Percentiles rank a stretch among this genome's conserved stretches.
Evolutionary conservation across 2,888 invertebrate species (phyloP).

Genomic region (Chaitophorus viminalis): DNA sequence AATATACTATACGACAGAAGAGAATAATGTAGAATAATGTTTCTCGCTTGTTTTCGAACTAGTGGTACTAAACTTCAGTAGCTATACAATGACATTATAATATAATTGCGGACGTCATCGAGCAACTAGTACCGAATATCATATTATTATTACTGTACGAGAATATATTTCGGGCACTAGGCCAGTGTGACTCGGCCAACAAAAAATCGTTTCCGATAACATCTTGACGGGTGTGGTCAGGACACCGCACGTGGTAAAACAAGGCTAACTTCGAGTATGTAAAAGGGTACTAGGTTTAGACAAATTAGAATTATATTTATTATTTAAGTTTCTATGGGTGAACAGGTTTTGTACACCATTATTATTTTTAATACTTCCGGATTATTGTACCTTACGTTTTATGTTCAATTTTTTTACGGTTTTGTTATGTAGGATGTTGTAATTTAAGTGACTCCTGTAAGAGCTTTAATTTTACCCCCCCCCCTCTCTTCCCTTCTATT

Average conservation of each 20-base stretch:
- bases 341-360: neutral
- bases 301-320: neutral
- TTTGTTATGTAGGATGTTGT: neutral
- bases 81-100: neutral
- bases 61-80: no score
- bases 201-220: neutral
- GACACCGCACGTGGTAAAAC: neutral
- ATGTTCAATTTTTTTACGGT: no score
- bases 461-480: no score
- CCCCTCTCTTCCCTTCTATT: no score
- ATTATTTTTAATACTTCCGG: no score
- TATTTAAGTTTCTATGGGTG: no score
- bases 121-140: neutral
- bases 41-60: no score
- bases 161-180: conserved; percentile 16
- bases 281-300: neutral
- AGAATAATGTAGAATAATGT: no score
- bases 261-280: conserved; percentile 13
- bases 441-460: neutral
- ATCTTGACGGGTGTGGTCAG: neutral
- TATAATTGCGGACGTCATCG: neutral
- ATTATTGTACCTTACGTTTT: no score
- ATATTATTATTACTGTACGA: neutral
- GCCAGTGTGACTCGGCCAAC: conserved; percentile 19
- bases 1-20: no score